Base-by-base conservation (phyloP, 2,797 vertebrate species). In the Uromys caudimaculatus region DNA sequence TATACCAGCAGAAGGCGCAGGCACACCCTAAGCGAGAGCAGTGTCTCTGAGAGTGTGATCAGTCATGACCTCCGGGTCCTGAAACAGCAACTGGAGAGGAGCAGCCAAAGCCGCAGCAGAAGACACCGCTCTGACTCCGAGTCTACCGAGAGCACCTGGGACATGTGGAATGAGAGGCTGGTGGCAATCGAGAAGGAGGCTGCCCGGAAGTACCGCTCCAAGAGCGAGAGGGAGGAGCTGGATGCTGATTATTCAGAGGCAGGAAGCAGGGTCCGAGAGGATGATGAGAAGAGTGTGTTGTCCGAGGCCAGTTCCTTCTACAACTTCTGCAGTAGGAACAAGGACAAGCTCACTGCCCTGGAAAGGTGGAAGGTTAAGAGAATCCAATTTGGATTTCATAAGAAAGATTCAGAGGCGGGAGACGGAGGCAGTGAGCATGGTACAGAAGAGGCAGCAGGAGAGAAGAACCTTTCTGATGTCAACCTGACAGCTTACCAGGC, bases 311-410 rank as follows among this genome's bases (percentile, higher is more conserved):
- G 99, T 95, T 99, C 99, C 62, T 99, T 99, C 98, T 99, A 99
- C 95, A 99, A 99, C 98, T 99, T 99, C 97, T 99, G 99, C 98
- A 98, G 99, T 97, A 99, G 99, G 93, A 99, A 99, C 98, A 99
- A 99, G 98, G 99, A 99, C 71, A 99, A 99, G 60, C 98, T 99
- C 98, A 99, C 99, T 0, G 98, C 99, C 62, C 95, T 99, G 95
- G 99, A 99, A 97, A 99, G 99, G 50, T 99, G 99, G 99, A 99
- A 99, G 77, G 60, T 99, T 94, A 99, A 99, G 97, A 99, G 99
- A 92, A 99, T 99, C 97, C 99, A 99, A 87, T 99, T 99, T 78
- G 99, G 99, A 24, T 99, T 99, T 99, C 99, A 99, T 98, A 99
- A 99, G 98, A 99, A 99, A 91, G 99, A 99, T 12, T 95, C 97